phyloP scores from a whole-genome alignment of 1,140 invertebrate genomes.

The Sminthurinus signatus region DNA sequence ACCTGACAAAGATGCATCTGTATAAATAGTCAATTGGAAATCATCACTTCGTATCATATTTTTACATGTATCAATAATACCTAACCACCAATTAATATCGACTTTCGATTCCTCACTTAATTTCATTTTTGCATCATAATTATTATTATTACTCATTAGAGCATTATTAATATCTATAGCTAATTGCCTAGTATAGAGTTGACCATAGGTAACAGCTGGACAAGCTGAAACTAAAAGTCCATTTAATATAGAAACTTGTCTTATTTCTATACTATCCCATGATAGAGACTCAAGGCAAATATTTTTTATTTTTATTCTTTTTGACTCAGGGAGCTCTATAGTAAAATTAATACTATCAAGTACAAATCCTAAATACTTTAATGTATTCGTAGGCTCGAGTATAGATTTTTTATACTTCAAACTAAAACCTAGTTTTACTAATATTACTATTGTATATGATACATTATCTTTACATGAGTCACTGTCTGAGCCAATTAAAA shows the following conservation, averaged over 20 bases:
- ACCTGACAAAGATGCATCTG: slow-evolving; percentile 15
- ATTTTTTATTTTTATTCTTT: slow-evolving; percentile 8
- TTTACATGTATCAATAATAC: background rate
- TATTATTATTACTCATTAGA: background rate
- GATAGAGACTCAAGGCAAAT: background rate
- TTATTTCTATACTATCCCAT: background rate
- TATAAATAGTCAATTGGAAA: slow-evolving; percentile 2
- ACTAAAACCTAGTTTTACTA: background rate
- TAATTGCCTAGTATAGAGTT: slow-evolving; percentile 15
- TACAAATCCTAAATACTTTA: slow-evolving; percentile 20
- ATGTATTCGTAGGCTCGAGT: background rate
- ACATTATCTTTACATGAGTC: background rate
- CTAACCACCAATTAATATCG: slow-evolving; percentile 17
- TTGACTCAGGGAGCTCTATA: slow-evolving; percentile 6
- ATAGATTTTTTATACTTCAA: background rate
- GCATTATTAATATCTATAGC: background rate
- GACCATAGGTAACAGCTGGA: slow-evolving; percentile 15
- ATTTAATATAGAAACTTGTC: background rate
- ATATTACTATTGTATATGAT: background rate
- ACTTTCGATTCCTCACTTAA: background rate
- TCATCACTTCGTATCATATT: background rate
- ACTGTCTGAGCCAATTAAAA: background rate
- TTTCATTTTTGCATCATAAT: slow-evolving; percentile 3
- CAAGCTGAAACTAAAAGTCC: slow-evolving; percentile 16
- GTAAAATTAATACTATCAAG: slow-evolving; percentile 8